Evolutionary conservation across 1,140 invertebrate genomes (phyloP), one percentile per base, ranked within the genome.

Genomic region (Procambarus clarkii): DNA sequence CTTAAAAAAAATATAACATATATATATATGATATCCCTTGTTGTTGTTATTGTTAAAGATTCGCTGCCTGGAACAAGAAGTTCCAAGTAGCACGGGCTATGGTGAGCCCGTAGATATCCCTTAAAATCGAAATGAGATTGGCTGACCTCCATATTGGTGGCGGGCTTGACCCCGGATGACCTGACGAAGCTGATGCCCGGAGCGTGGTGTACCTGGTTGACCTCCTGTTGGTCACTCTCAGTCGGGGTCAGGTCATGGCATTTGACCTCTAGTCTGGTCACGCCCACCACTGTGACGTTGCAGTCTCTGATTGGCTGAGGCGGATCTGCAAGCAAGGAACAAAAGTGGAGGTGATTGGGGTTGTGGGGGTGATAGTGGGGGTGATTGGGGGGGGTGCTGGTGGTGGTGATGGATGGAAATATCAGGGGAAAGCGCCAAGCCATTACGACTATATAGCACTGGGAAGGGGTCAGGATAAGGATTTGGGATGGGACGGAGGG

Each of bases 101-200:
- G n/a, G n/a, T n/a, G n/a, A n/a, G n/a, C n/a, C n/a, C n/a, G n/a
- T n/a, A n/a, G n/a, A n/a, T n/a, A n/a, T n/a, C n/a, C n/a, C n/a
- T n/a, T n/a, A n/a, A n/a, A n/a, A n/a, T n/a, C n/a, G n/a, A n/a
- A n/a, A n/a, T n/a, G n/a, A n/a, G n/a, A n/a, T n/a, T 74, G 4
- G 21, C 87, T 80, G 1, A 92, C 92, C 92, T 92, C 87, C 11
- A 92, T 45, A 34, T 89, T 90, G 44, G 92, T 80, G 34, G 44
- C 83, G 11, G 92, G 88, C 8, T 84, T 79, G 76, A 90, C 92
- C 83, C 85, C 87, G 2, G 92, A 86, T 58, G 92, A 92, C 92
- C 92, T 92, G 46, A 92, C 92, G 69, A 81, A 92, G 88, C 92
- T 92, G 15, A 92, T 71, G 24, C 88, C 92, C 5, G 92, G 92